Base-by-base conservation (phyloP, 2,888 invertebrate species). In the Leptinotarsa tumamoca region DNA sequence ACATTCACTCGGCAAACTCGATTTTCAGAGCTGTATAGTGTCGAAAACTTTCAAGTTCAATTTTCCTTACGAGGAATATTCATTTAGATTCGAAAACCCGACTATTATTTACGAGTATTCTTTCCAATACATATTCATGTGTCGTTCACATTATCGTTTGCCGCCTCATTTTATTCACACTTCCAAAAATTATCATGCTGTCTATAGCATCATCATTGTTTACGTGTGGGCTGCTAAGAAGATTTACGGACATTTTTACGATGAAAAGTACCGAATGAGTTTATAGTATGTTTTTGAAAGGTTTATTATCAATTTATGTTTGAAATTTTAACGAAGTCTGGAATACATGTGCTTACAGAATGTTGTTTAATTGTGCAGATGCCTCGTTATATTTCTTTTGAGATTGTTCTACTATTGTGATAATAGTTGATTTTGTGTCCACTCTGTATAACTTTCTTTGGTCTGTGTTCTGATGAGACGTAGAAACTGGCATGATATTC, bases 181-280 rank as follows among this genome's bases (percentile, higher is more conserved):
- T 27, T 54, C 17, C 4, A 68, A n/a, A 68, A 68, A 52, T 51
- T 27, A 54, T 68, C 18, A 68, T 68, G 23, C 56, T 21, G 70
- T 52, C 70, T 61, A 58, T 27, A 58, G 17, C 43, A 58, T 21
- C 49, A 18, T 27, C 68, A 52, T 70, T 70, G 70, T 70, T 70
- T 70, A 58, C 18, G 58, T 50, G 23, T 61, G 27, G 61, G 61
- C 4, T 14, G 13, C 17, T 58, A 50, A 15, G 58, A 21, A 70
- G 50, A 58, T 70, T 70, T 58, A 70, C 56, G 18, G 43, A 58
- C 70, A 70, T 49, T 43, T 70, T 70, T 70, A 70, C 61, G 70
- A 61, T 61, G 33, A 58, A 49, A 18, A 70, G 58, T 58, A 70
- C 58, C 43, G 58, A 58, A 33, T 50, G 23, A 58, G 23, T 70